These are phyloP conservation scores for Papilio polytes DNA, from an alignment of 1,140 invertebrate species.

Conservation along the genomic window DNA sequence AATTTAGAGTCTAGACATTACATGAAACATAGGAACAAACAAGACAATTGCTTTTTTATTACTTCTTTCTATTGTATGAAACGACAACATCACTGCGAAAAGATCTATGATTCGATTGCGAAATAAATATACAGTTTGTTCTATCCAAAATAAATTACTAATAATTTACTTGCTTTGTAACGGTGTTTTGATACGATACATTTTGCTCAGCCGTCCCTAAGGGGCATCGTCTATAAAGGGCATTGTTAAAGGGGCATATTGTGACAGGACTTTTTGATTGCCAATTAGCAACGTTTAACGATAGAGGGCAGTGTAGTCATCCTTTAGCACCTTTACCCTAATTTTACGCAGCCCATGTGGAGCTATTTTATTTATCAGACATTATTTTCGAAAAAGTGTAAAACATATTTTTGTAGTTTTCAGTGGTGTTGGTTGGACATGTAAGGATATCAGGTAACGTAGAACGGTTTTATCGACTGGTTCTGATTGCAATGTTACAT, in stretches of 20 bases:
- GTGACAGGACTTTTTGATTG: neutral
- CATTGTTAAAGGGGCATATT: neutral
- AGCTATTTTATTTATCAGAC: neutral
- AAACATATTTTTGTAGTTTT: neutral
- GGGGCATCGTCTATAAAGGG: neutral
- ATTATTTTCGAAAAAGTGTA: neutral
- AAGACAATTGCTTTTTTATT: no score
- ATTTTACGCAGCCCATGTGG: neutral
- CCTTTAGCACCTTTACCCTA: neutral
- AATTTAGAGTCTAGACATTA: no score
- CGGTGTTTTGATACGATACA: neutral
- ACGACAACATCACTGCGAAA: no score
- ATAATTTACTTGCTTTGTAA: no score
- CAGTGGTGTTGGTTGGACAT: neutral
- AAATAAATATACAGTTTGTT: no score
- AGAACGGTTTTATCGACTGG: neutral
- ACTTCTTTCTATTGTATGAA: no score
- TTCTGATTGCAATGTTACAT: constrained; percentile 11
- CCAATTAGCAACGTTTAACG: neutral
- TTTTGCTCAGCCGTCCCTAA: no score
- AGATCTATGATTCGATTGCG: no score
- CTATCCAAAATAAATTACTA: no score
- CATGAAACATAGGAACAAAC: no score
- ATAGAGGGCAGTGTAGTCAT: neutral
- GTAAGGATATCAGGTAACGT: neutral